These are phyloP conservation scores for Drosophila differens DNA, from an alignment of 2,888 invertebrate species.

Conservation along the genomic window DNA sequence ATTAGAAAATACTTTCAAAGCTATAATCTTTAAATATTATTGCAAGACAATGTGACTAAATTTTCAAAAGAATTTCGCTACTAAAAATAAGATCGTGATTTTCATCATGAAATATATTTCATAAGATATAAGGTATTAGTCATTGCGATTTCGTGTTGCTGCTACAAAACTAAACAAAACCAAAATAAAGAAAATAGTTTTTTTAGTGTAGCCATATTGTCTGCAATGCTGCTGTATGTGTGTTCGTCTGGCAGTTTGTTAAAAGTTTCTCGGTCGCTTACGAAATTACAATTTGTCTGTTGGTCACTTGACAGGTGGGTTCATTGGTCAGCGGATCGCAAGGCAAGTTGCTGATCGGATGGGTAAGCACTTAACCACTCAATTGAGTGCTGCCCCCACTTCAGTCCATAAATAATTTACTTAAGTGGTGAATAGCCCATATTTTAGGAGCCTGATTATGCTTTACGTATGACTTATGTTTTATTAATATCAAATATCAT, in stretches of 20 bases:
- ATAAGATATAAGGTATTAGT: background rate
- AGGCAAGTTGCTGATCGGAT: slow-evolving; percentile 1
- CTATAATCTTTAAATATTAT: background rate
- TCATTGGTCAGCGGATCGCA: slow-evolving; percentile 14
- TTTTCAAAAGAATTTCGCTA: background rate
- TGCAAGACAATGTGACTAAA: too few species aligned
- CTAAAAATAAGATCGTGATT: too few species aligned
- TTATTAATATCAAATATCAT: slow-evolving; percentile 36
- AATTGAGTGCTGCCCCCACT: slow-evolving; percentile 26
- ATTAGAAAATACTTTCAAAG: background rate
- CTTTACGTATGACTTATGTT: slow-evolving; percentile 1
- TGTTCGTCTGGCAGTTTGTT: background rate
- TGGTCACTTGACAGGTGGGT: slow-evolving; percentile 27
- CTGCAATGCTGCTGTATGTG: background rate
- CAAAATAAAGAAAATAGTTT: background rate
- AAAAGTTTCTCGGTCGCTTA: slow-evolving; percentile 4
- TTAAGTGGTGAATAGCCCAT: slow-evolving; percentile 24
- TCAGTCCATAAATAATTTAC: slow-evolving; percentile 32
- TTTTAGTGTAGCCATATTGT: background rate
- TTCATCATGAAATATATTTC: too few species aligned
- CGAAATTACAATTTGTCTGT: slow-evolving; percentile 9
- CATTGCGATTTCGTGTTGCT: background rate
- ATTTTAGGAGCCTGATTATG: slow-evolving; percentile 13
- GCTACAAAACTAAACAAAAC: accelerated
- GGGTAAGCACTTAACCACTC: slow-evolving; percentile 26